Percentiles rank a stretch among this genome's conserved stretches.
Evolutionary conservation across 2,797 vertebrate species (phyloP).

Genomic region (Microctenopoma steveboyesi): DNA sequence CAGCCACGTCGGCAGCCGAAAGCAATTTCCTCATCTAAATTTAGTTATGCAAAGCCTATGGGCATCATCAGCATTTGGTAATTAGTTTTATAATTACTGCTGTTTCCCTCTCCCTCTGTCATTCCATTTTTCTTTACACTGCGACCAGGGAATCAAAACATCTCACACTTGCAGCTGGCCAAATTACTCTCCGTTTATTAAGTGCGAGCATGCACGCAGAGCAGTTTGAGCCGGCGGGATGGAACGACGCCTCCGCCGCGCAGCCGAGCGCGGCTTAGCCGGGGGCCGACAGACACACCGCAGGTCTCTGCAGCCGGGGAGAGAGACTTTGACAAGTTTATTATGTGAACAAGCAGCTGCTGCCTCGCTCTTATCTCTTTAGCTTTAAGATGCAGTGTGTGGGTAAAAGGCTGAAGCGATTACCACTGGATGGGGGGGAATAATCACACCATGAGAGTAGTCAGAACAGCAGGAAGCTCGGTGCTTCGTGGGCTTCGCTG

Average conservation of each 20-base stretch:
- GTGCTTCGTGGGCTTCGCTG: not conserved
- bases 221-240: conserved; percentile 45
- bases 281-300: not conserved
- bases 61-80: conserved; percentile 99
- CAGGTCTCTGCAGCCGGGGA: conserved; percentile 6
- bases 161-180: conserved; percentile 96
- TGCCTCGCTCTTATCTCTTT: not conserved
- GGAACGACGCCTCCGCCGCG: conserved; percentile 10
- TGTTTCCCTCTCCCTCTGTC: conserved; percentile 91
- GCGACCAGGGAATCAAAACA: conserved; percentile 94
- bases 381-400: conserved; percentile 27
- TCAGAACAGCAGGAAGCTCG: conserved; percentile 6
- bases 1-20: conserved; percentile 82
- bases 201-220: conserved; percentile 82
- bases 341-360: conserved; percentile 20
- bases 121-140: conserved; percentile 96
- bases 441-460: conserved; percentile 13
- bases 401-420: conserved; percentile 34
- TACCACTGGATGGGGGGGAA: conserved; percentile 24
- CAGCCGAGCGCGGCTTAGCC: conserved; percentile 14
- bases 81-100: conserved; percentile 98
- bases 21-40: conserved; percentile 99
- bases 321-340: conserved; percentile 38
- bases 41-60: conserved; percentile 99
- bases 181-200: conserved; percentile 94